Evolutionary conservation across 2,797 vertebrate genomes (phyloP).

Genomic region (Hypotaenidia okinawae): DNA sequence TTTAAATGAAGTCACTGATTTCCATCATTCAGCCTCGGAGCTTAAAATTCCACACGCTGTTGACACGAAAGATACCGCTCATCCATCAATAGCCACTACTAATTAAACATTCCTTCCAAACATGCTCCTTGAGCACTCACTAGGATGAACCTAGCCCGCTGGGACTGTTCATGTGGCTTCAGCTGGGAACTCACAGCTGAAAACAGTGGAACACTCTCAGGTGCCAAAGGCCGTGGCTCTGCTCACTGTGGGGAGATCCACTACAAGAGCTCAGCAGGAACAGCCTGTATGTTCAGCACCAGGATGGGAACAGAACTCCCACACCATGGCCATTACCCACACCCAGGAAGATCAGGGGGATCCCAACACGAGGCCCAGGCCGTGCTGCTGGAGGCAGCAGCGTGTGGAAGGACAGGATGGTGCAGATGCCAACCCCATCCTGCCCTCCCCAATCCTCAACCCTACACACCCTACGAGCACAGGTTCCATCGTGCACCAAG

Average conservation of each 20-base stretch:
- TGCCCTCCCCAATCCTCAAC: neutral
- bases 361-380: neutral
- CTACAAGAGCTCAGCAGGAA: rapidly evolving
- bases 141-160: neutral
- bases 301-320: neutral
- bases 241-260: rapidly evolving
- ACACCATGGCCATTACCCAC: rapidly evolving
- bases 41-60: neutral
- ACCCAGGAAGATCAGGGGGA: rapidly evolving
- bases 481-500: rapidly evolving
- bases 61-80: neutral
- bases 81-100: neutral
- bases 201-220: neutral
- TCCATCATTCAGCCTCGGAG: neutral
- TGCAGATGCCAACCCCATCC: rapidly evolving
- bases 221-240: neutral
- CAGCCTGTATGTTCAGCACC: neutral
- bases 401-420: neutral
- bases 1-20: constrained; percentile 25
- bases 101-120: neutral
- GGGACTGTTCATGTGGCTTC: neutral
- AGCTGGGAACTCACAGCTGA: neutral
- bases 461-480: neutral
- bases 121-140: neutral
- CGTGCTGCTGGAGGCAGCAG: neutral